Base-by-base conservation (phyloP, 2,797 vertebrate species). In the Fratercula arctica region DNA sequence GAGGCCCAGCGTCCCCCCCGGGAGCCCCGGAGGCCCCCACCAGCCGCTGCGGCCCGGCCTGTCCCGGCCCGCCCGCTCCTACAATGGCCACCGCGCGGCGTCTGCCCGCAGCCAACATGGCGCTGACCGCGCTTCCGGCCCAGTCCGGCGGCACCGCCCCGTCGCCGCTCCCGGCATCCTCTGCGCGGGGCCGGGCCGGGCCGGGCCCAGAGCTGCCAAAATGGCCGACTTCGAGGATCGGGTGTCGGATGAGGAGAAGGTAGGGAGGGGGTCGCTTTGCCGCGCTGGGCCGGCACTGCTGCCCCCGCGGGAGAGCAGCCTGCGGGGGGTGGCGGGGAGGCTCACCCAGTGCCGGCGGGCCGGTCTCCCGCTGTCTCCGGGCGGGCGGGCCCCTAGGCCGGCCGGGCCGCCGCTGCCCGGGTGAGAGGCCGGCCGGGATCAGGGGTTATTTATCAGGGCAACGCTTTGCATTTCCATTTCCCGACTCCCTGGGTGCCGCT, bases 241-340 rank as follows among this genome's bases (percentile, higher is more conserved):
- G 97, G 98, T 99, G 97, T 98, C 99, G 98, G 99, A 99, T 83
- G 99, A 99, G 70, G 99, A 99, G 98, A 99, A 99, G 99, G 99
- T 99, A 98, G 93, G 96, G 67, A 78, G 37, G n/a, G 25, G 51
- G 43, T 8, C 5, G 9, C 2, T 2, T 8, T 8, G 9, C 24
- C 1, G 35, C 8, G 3, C 2, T 0, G 25, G 77, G 35, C 0
- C 1, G 8, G n/a, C 1, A 1, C 11, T 2, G n/a, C 56, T 9
- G 9, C 7, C 19, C 8, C 13, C 11, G 16, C 13, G n/a, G 56
- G 17, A 35, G 12, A 11, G 54, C 16, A 23, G 9, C 6, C 68
- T 25, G 17, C 4, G 23, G 16, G 56, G 20, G 53, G 21, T 3
- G 18, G 15, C 2, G 24, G 15, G 19, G 25, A 14, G 63, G 12